Evolutionary conservation across 2,113 vertebrate genomes (phyloP), one percentile per base, ranked within the genome.

Genomic region (Syngnathus floridae): DNA sequence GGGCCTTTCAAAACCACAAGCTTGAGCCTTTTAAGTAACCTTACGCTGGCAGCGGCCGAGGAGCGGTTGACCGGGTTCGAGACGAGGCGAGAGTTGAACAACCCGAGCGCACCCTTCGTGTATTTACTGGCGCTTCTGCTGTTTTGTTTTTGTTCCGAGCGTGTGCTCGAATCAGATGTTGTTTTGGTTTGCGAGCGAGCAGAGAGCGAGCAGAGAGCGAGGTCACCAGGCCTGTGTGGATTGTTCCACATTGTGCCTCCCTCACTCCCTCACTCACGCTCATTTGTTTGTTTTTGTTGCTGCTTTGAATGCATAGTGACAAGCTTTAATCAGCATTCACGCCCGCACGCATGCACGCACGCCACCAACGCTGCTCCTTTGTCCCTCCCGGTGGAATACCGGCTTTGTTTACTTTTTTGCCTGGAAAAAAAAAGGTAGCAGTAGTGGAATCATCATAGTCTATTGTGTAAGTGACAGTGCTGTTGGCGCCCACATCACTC

Each of bases 331-430:
- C 72, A 74, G 65, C 78, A 22, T 65, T 79, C 77, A 71, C 74
- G 31, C 69, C 51, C 60, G 8, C 37, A 0, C 74, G 21, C 70
- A 76, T 72, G 66, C 77, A 31, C 69, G 59, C 57, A 37, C 46
- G 58, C 55, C 57, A 49, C 65, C 37, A n/a, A 72, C 67, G 56
- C 5, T 37, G 71, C 67, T 35, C 68, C 66, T 81, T 84, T 87
- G 82, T 84, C 62, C 68, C 21, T 63, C 67, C 45, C 22, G 54
- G 10, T 64, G 71, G 63, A 70, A 72, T 72, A 74, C 65, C 12
- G 71, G 79, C 22, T 22, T 64, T 78, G 74, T 84, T 80, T 72
- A 83, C 82, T 76, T 75, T 72, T 35, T 12, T n/a, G 52, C 26
- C 5, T 1, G 22, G 1, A 12, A 17, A 26, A 31, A 26, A 14